Evolutionary conservation across 2,888 invertebrate species (phyloP).

Genomic region (Abrostola tripartita): DNA sequence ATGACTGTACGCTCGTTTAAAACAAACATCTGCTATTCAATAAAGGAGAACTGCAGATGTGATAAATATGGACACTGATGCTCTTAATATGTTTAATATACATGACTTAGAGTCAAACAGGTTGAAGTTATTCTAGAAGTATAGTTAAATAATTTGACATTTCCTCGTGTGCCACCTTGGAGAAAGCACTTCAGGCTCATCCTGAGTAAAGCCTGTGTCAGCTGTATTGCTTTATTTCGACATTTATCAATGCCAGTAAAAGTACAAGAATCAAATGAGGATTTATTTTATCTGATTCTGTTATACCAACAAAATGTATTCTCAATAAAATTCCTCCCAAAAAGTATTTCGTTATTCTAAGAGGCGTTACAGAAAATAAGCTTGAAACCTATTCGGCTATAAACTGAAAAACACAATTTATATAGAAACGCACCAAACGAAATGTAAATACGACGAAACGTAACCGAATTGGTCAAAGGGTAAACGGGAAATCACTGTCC

Average conservation of each 20-base stretch:
- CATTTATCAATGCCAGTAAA: too few species aligned
- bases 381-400: conserved; percentile 52
- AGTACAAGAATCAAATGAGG: too few species aligned
- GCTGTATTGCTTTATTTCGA: too few species aligned
- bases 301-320: too few species aligned
- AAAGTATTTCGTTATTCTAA: conserved; percentile 13
- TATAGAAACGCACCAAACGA: conserved; percentile 59
- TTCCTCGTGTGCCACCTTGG: too few species aligned
- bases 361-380: conserved; percentile 11
- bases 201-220: too few species aligned
- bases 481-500: conserved; percentile 75
- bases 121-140: neutral
- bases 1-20: conserved; percentile 3
- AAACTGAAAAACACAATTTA: conserved; percentile 68
- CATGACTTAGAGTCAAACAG: neutral
- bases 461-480: conserved; percentile 76
- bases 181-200: too few species aligned
- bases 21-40: conserved; percentile 12
- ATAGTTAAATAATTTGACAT: neutral
- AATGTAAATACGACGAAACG: conserved; percentile 72
- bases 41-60: conserved; percentile 12
- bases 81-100: neutral
- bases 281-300: too few species aligned
- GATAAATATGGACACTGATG: neutral
- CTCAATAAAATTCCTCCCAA: neutral